Conservation (phyloP, 2,113 vertebrate genomes). For the Ptilonorhynchus violaceus region DNA sequence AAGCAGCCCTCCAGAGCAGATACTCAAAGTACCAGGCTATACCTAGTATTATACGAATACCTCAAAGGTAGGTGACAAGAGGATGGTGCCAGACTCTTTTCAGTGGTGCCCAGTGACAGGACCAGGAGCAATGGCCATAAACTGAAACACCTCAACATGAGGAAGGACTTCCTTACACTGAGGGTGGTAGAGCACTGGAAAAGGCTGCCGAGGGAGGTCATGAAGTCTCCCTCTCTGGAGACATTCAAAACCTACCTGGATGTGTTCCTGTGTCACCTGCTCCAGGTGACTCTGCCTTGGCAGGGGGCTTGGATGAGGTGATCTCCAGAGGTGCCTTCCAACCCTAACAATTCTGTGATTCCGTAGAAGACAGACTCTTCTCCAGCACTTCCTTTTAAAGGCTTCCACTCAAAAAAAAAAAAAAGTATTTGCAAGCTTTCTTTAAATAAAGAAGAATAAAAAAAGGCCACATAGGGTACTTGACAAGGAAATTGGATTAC, state of each 20-base stretch:
- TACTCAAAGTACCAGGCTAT: neutral
- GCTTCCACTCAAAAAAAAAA: neutral
- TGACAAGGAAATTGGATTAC: neutral
- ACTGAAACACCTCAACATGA: neutral
- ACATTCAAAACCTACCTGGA: neutral
- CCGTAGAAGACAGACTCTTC: neutral
- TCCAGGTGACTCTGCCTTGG: neutral
- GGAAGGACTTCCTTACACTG: neutral
- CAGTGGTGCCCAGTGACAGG: neutral
- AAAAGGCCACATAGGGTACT: neutral
- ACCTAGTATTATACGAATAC: neutral
- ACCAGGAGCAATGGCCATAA: neutral
- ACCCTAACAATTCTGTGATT: neutral
- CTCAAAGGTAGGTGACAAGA: neutral
- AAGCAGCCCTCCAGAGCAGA: neutral
- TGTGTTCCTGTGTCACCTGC: neutral
- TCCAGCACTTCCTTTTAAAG: neutral
- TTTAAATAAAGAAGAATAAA: neutral
- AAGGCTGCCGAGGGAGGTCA: neutral
- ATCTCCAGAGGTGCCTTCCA: neutral
- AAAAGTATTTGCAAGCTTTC: neutral
- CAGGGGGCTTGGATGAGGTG: rapidly evolving
- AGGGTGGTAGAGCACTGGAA: neutral
- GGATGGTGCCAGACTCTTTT: neutral
- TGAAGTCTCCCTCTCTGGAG: neutral